A percentile compares a stretch with the other conserved stretches of the same genome.
Evolutionary conservation across 2,797 vertebrate species (phyloP).

Genomic region (Tragelaphus oryx): DNA sequence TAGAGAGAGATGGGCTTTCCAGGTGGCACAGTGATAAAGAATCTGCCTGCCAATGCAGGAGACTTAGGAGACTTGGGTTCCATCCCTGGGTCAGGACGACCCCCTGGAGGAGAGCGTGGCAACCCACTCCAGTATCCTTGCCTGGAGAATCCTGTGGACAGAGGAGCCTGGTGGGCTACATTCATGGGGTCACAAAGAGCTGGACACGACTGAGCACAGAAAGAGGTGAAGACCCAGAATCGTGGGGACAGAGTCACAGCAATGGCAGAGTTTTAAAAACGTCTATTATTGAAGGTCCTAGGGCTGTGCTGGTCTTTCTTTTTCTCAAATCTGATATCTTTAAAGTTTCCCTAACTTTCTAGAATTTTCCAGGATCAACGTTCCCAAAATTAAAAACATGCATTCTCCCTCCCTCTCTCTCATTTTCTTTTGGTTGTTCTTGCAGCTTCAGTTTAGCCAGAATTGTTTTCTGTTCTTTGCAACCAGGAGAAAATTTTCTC

Average conservation of each 20-base stretch:
- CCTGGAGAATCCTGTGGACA: background rate
- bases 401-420: background rate
- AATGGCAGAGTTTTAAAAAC: background rate
- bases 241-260: background rate
- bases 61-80: background rate
- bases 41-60: background rate
- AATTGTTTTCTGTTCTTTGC: background rate
- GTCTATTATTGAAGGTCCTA: background rate
- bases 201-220: background rate
- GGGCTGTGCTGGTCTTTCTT: no score
- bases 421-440: background rate
- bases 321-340: background rate
- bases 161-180: background rate
- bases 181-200: background rate
- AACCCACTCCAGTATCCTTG: background rate
- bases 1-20: background rate
- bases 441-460: background rate
- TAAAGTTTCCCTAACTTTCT: background rate
- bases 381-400: background rate
- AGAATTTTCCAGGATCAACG: background rate
- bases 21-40: background rate
- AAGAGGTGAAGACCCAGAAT: background rate
- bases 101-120: background rate
- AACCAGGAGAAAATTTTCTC: background rate
- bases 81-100: background rate